Conservation (phyloP, 2,888 invertebrate genomes). For the Scaptomyza reducta region DNA sequence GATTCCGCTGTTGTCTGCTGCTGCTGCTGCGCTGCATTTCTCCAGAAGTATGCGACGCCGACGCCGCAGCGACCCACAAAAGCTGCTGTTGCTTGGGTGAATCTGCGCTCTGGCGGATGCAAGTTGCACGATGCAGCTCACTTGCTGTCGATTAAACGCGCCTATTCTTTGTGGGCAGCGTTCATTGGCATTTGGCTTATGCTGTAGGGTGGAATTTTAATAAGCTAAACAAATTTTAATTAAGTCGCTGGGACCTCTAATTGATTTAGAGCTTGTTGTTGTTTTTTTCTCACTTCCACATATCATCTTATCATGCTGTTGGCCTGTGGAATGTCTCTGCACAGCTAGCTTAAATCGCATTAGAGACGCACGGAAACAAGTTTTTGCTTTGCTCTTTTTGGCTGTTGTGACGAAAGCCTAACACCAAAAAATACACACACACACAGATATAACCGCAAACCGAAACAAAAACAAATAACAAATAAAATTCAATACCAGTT, state of each 20-base stretch:
- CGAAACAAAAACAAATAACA: constrained; percentile 44
- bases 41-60: constrained; percentile 61
- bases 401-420: constrained; percentile 55
- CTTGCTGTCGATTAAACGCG: constrained; percentile 58
- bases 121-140: constrained; percentile 20
- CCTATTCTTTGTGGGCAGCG: constrained; percentile 61
- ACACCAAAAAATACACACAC: constrained; percentile 36
- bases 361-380: constrained; percentile 64
- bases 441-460: constrained; percentile 7
- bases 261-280: constrained; percentile 60
- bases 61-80: constrained; percentile 64
- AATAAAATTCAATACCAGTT: constrained; percentile 67
- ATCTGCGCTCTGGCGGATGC: constrained; percentile 29
- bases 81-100: constrained; percentile 32
- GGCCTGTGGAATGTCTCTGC: constrained; percentile 50
- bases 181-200: constrained; percentile 65
- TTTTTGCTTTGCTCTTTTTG: constrained; percentile 33
- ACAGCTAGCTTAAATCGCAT: constrained; percentile 59
- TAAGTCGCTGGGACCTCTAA: constrained; percentile 65
- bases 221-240: constrained; percentile 73
- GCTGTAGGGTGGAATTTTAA: constrained; percentile 47
- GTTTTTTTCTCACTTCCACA: constrained; percentile 24
- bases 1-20: constrained; percentile 14
- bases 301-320: constrained; percentile 36
- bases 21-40: constrained; percentile 60